Percentiles rank a stretch among this genome's conserved stretches.
phyloP scores from a whole-genome alignment of 2,888 invertebrate species.

The Rhodophaea formosa region DNA sequence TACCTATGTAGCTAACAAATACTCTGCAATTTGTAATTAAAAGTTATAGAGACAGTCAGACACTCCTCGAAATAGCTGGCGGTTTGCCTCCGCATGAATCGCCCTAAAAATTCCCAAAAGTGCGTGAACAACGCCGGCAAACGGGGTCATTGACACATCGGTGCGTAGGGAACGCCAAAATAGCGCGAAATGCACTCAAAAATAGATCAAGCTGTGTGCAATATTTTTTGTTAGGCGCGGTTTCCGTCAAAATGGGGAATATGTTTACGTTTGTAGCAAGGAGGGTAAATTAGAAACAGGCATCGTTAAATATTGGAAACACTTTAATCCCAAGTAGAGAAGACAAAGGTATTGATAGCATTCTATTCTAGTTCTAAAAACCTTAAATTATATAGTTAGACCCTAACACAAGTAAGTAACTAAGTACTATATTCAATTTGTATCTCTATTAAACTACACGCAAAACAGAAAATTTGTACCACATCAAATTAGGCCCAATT shows the following conservation, averaged over 20 bases:
- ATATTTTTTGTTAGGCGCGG: conserved; percentile 73
- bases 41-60: conserved; percentile 4
- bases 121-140: conserved; percentile 76
- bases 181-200: conserved; percentile 81
- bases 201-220: conserved; percentile 79
- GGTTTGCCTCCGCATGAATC: conserved; percentile 47
- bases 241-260: conserved; percentile 54
- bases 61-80: conserved; percentile 37
- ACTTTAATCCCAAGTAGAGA: background rate
- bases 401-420: no score
- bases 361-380: no score
- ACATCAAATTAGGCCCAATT: no score
- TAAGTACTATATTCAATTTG: no score
- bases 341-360: no score
- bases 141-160: conserved; percentile 78
- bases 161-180: conserved; percentile 79
- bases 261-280: conserved; percentile 28
- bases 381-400: no score
- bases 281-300: conserved; percentile 6
- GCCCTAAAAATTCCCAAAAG: conserved; percentile 76
- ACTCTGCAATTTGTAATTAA: conserved; percentile 4
- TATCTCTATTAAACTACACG: no score
- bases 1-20: no score
- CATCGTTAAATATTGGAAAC: conserved; percentile 1
- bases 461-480: no score